A percentile compares a stretch with the other conserved stretches of the same genome.
These are phyloP conservation scores for Cantharis rufa DNA, from an alignment of 2,888 invertebrate species.

Conservation along the genomic window DNA sequence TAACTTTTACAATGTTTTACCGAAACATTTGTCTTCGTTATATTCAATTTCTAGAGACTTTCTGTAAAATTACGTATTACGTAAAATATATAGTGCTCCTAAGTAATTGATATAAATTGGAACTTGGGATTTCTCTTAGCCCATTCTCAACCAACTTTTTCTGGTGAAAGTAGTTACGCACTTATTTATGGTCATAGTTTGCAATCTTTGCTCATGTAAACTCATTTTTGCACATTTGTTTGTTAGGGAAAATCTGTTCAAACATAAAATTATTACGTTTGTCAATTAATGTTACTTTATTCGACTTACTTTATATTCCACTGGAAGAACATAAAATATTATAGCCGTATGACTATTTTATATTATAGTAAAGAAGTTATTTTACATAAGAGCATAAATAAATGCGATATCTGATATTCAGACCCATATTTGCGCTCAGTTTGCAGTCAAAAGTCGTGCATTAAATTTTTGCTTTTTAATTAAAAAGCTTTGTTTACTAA, in stretches of 20 bases:
- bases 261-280: not conserved
- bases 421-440: constrained; percentile 33
- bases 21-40: constrained; percentile 30
- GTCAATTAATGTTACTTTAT: constrained; percentile 20
- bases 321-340: constrained; percentile 10
- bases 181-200: constrained; percentile 26
- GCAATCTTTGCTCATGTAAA: constrained; percentile 11
- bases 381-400: constrained; percentile 34
- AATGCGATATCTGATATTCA: constrained; percentile 37
- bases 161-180: constrained; percentile 31
- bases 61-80: constrained; percentile 25
- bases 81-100: constrained; percentile 31
- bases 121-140: constrained; percentile 26
- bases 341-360: not conserved
- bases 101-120: constrained; percentile 37
- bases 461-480: not conserved
- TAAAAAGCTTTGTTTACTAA: not conserved
- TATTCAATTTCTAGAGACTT: constrained; percentile 23
- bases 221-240: constrained; percentile 18
- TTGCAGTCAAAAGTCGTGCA: not conserved
- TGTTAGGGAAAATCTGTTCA: not conserved
- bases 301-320: not conserved
- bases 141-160: constrained; percentile 28
- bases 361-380: constrained; percentile 6
- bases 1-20: constrained; percentile 4